Evolutionary conservation across 2,888 invertebrate genomes (phyloP), one percentile per base, ranked within the genome.

Genomic region (Coecobrya sp.): DNA sequence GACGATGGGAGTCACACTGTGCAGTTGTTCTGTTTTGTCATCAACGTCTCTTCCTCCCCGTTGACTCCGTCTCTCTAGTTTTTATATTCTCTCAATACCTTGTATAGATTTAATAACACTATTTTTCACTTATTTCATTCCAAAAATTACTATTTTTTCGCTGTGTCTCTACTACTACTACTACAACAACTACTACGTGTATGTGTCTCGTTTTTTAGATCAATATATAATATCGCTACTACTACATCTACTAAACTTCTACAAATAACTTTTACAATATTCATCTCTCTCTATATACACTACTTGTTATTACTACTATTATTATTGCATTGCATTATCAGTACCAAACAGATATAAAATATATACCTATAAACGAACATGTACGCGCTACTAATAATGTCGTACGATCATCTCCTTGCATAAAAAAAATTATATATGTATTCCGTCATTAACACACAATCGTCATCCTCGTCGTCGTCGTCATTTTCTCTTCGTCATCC

Each of bases 1-100:
- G 93, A 93, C 89, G 85, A 92, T 93, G 93, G 93, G 93, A 92
- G 93, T 93, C 93, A 93, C 93, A 93, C 89, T 93, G 93, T 89
- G 93, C 93, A 93, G 93, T 93, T 91, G 92, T 92, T 92, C 87
- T 92, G 92, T 92, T 92, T 92, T 92, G 92, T 92, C 92, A 87
- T 92, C 91, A 92, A 92, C 92, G 92, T 92, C 92, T 92, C 92
- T 92, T 92, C 92, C 91, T 93, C 92, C 93, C 92, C 93, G 93
- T 93, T 92, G 93, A 93, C 93, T 93, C 93, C 93, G 92, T 92
- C 89, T 93, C 93, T 90, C 91, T 91, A 92, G 84, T 92, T 92
- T 86, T 82, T 82, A 79, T 79, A 52, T 30, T 79, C 79, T 88
- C 85, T 92, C 87, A 87, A 91, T 87, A 91, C 91, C 91, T 87